Base-by-base conservation (phyloP, 2,888 invertebrate genomes). In the Hypsopygia costalis region DNA sequence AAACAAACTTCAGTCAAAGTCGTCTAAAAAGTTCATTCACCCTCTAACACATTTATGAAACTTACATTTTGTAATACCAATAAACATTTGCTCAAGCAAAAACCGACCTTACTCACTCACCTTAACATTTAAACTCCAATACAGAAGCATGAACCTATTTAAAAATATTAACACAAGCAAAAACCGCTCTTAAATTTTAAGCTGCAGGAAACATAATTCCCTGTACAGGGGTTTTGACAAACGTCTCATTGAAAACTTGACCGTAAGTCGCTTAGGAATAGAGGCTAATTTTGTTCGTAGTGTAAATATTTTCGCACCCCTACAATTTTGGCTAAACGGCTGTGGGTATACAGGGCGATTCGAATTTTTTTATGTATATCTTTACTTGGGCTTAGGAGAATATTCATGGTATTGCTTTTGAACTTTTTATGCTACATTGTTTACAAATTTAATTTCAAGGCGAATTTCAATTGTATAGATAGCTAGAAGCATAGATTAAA, bases 11-110 rank as follows among this genome's bases (percentile, higher is more conserved):
- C 31, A 31, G 31, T 30, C n/a, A 25, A 38, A 38, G 22, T 32
- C 25, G 38, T 25, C 10, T 38, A 41, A 32, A 21, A 22, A n/a
- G 34, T 33, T 34, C 37, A 32, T 37, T 42, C 34, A 40, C 36
- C 29, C 25, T 36, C 35, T 43, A 43, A 44, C 47, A 44, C 44
- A 32, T 44, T 44, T 41, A 44, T 36, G 27, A 34, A 35, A 31
- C 34, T 31, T 32, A 28, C 38, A 36, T 41, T 41, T 37, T 27
- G 22, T 39, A 27, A 16, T 39, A 36, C 41, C 41, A 40, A 47
- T 44, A 47, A 31, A 37, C 3, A 8, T 0, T 1, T 3, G 5
- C n/a, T 6, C 30, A 11, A 11, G 11, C n/a, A 21, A 31, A 31
- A 21, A n/a, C 21, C 6, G 7, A 22, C 30, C 36, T 30, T 37